A percentile compares a stretch with the other conserved stretches of the same genome.
These are phyloP conservation scores for Pherbina coryleti DNA, from an alignment of 2,888 invertebrate genomes.

Conservation along the genomic window DNA sequence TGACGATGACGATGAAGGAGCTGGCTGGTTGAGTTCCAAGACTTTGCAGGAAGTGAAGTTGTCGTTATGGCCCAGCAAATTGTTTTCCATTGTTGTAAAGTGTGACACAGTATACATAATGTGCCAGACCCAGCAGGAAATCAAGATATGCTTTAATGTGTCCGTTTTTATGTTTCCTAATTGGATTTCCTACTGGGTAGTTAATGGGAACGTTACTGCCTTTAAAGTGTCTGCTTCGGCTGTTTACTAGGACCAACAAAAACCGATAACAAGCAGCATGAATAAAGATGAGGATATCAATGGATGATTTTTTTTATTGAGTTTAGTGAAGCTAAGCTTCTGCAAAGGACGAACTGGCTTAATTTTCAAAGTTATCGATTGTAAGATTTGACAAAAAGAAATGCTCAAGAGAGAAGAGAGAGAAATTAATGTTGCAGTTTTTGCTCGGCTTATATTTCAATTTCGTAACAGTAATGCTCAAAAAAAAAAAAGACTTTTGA, in stretches of 20 bases:
- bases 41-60: constrained; percentile 2
- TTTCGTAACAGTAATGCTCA: no score
- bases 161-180: no score
- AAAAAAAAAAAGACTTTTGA: no score
- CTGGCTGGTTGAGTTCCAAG: no score
- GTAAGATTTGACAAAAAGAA: no score
- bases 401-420: no score
- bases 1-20: not conserved
- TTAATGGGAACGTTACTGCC: not conserved
- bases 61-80: constrained; percentile 15
- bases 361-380: no score
- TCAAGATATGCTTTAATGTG: not conserved
- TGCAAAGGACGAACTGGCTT: no score
- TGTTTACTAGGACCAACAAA: not conserved
- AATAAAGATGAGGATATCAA: constrained; percentile 9
- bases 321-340: not conserved
- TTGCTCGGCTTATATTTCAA: no score
- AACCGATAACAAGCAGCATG: not conserved
- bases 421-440: no score
- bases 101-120: not conserved
- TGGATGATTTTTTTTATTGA: not conserved
- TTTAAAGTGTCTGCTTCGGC: not conserved
- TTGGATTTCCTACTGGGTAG: not conserved
- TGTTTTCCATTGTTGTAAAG: constrained; percentile 14
- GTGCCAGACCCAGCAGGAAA: not conserved